Evolutionary conservation across 2,797 vertebrate genomes (phyloP), one percentile per base, ranked within the genome.

Genomic region (Setipinna tenuifilis): DNA sequence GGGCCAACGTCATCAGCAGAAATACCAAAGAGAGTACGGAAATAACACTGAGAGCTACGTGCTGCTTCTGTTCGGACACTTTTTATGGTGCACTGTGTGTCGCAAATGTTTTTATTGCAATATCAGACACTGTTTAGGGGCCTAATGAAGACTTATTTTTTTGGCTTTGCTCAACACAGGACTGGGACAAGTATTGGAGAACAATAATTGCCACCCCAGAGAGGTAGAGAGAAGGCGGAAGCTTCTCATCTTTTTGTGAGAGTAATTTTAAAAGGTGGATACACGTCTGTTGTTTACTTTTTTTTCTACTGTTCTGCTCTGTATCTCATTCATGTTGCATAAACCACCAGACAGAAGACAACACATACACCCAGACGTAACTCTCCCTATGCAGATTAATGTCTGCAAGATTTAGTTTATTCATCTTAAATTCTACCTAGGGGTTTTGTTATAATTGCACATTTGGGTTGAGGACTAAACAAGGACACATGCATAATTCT

Each of bases 151-250:
- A 88, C 68, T 83, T 83, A 87, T 82, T 86, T 59, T 68, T 6
- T n/a, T 50, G 46, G 83, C 59, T 61, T 59, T 82, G 31, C 57
- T 58, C 84, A 31, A 58, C 81, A 41, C 86, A 87, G 83, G 61
- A 82, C 84, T 87, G 62, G 54, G 58, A 83, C 68, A 83, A 83
- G 82, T 83, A 85, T 86, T 81, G 84, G 68, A 78, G 57, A 84
- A 82, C 83, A 35, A 28, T 87, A 89, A 90, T 89, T 85, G 85
- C 85, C 81, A 23, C 87, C 14, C 31, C 83, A 84, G 87, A 88
- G 83, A 57, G 6, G 61, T 35, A 28, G 6, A 84, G 62, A 14
- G 23, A 57, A 46, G 23, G 61, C 50, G 31, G 23, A 57, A 44
- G 31, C 17, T 12, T 35, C 68, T 87, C n/a, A 19, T 28, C 82